Evolutionary conservation across 2,888 invertebrate genomes (phyloP).

Genomic region (Chloroclysta siterata): DNA sequence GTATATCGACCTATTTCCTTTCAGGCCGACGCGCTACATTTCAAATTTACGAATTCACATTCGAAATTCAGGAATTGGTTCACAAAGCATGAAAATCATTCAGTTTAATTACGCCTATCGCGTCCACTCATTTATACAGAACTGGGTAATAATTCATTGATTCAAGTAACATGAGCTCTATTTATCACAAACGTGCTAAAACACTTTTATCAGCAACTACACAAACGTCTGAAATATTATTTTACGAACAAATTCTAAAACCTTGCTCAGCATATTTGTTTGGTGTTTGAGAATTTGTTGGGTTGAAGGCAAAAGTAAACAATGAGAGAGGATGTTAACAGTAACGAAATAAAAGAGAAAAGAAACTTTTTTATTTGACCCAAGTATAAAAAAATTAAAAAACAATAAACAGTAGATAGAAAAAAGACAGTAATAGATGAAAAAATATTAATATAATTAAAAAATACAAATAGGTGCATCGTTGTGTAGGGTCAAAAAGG

Average conservation of each 20-base stretch:
- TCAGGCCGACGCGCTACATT: conserved; percentile 12
- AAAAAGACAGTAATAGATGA: no score
- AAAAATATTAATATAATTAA: no score
- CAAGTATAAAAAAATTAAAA: no score
- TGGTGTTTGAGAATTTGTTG: neutral
- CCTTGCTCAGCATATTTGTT: no score
- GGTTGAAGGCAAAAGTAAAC: neutral
- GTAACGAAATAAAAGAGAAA: no score
- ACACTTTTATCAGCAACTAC: neutral
- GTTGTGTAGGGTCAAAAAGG: no score
- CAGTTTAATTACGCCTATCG: conserved; percentile 32
- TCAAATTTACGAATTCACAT: conserved; percentile 26
- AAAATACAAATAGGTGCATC: no score
- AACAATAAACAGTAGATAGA: no score
- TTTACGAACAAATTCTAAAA: neutral
- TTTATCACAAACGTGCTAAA: conserved; percentile 13
- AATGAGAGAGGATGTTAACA: neutral
- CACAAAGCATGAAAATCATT: conserved; percentile 35
- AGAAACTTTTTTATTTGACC: no score
- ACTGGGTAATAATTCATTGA: conserved; percentile 30
- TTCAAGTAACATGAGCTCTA: conserved; percentile 13
- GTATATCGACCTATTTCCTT: conserved; percentile 16
- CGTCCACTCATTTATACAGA: conserved; percentile 22
- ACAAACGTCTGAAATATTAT: neutral
- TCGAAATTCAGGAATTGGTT: conserved; percentile 26